phyloP scores from a whole-genome alignment of 1,140 invertebrate genomes.

The Cyclina sinensis region DNA sequence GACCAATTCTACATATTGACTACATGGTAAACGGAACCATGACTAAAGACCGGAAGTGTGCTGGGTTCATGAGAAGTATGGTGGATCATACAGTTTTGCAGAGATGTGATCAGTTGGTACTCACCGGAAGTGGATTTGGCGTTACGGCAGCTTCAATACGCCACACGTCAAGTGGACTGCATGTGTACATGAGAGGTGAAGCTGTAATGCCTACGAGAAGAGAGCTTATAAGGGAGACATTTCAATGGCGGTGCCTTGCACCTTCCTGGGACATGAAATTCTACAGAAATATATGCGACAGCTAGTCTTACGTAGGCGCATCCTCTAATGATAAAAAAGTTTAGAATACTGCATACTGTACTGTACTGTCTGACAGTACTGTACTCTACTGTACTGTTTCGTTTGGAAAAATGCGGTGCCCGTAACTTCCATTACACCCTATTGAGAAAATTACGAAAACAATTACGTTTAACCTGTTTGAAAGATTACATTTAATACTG shows the following conservation, averaged over 20 bases:
- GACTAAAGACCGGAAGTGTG: not conserved
- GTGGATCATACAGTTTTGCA: slow-evolving; percentile 41
- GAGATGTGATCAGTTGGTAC: slow-evolving; percentile 29
- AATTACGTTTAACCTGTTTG: too few species aligned
- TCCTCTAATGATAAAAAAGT: too few species aligned
- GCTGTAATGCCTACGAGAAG: slow-evolving; percentile 12
- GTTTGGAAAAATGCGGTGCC: too few species aligned
- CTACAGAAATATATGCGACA: slow-evolving; percentile 18
- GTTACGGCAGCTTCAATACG: slow-evolving; percentile 41
- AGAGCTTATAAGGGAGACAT: slow-evolving; percentile 27
- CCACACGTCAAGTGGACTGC: slow-evolving; percentile 39
- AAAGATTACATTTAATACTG: too few species aligned
- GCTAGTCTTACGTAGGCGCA: not conserved
- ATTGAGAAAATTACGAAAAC: too few species aligned
- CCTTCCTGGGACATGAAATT: not conserved
- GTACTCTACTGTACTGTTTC: too few species aligned
- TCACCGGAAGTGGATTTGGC: slow-evolving; percentile 55
- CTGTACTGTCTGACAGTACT: too few species aligned
- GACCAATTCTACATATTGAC: slow-evolving; percentile 30
- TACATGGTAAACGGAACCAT: not conserved
- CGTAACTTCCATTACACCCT: too few species aligned
- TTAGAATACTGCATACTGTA: too few species aligned
- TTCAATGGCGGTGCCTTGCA: slow-evolving; percentile 40
- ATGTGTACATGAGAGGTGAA: slow-evolving; percentile 2
- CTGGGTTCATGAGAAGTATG: slow-evolving; percentile 46